Conservation (phyloP, 2,113 vertebrate species). For the Cryptotis parvus region DNA sequence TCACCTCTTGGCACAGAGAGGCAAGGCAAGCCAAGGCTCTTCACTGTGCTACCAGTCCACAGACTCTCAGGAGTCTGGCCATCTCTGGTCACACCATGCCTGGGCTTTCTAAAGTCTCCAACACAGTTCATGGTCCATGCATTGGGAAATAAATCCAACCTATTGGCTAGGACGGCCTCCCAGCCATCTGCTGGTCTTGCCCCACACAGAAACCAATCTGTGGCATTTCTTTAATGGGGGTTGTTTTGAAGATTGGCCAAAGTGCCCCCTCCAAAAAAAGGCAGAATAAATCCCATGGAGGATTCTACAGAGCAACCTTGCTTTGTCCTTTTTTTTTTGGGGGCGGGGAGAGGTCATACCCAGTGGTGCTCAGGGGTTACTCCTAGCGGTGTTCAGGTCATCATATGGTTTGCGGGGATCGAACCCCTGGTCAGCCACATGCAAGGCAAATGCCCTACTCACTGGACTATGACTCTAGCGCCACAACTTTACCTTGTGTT, state of each 20-base stretch:
- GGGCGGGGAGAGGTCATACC: too few species aligned
- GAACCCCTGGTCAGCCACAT: too few species aligned
- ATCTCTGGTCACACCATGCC: not conserved
- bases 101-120: not conserved
- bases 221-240: not conserved
- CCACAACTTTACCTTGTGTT: slow-evolving; percentile 44
- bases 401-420: too few species aligned
- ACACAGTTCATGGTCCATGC: not conserved
- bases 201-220: not conserved
- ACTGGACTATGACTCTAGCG: too few species aligned
- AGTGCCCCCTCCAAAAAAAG: not conserved
- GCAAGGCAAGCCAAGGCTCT: not conserved
- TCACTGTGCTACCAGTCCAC: not conserved
- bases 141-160: not conserved
- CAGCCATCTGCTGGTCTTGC: not conserved
- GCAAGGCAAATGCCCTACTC: too few species aligned
- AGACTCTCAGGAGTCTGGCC: not conserved
- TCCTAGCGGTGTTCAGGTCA: too few species aligned
- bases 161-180: not conserved
- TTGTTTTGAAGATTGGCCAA: slow-evolving; percentile 37
- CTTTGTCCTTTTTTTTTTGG: too few species aligned
- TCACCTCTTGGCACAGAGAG: not conserved
- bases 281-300: slow-evolving; percentile 14
- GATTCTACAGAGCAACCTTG: not conserved
- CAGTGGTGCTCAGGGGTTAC: too few species aligned